Evolutionary conservation across 2,888 invertebrate genomes (phyloP), one percentile per base, ranked within the genome.

Genomic region (Napeogenes sylphis): DNA sequence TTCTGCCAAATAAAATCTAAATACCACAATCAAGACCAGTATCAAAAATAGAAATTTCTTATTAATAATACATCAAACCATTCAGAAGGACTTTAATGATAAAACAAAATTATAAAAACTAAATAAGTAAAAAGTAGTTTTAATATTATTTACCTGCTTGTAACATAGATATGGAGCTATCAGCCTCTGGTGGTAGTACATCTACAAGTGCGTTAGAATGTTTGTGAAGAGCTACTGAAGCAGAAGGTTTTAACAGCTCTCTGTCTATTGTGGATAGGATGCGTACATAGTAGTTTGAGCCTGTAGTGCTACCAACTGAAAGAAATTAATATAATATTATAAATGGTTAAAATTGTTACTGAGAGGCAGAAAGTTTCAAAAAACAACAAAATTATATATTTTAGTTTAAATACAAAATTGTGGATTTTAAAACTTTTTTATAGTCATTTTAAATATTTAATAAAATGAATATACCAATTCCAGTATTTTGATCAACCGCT

Each of bases 131-230:
- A 54, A 55, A 55, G 13, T 55, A 58, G 4, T 5, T 21, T 1
- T 21, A 21, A 51, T 51, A 32, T 14, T 57, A 65, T 76, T 80
- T 85, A 95, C 95, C 95, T 79, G 97, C 96, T 91, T 96, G 95
- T 65, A 99, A 91, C 99, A 99, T 99, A 61, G 99, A 98, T 71
- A 99, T 99, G 51, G 98, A 99, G 72, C 98, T 98, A 84, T 99
- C 99, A 2, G 99, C 99, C 90, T 99, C 99, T 1, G 99, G 99
- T 4, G 99, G 99, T 53, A 99, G 88, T 4, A 99, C 99, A 92
- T 99, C 99, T 0, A 99, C 99, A 63, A 99, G 91, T n/a, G 99
- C 99, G 93, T 99, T 99, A 77, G 99, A 99, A 87, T 99, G 99
- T 83, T 99, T 99, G 84, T 99, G 99, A 45, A 99, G 92, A 21